These are phyloP conservation scores for Punctoribates punctum DNA, from an alignment of 2,888 invertebrate genomes.

Conservation along the genomic window DNA sequence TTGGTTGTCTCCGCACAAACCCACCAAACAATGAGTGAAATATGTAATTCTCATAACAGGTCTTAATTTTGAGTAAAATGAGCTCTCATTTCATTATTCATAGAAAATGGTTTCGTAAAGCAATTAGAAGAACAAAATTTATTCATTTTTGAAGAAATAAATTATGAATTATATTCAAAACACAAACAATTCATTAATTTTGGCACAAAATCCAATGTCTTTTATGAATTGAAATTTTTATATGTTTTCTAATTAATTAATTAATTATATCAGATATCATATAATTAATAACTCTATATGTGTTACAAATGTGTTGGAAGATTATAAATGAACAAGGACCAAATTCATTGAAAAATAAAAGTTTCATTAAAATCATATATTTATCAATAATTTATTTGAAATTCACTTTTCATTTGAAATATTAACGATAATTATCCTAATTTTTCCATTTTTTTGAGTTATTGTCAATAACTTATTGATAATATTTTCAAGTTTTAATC, in stretches of 20 bases:
- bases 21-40: too few species aligned
- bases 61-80: neutral
- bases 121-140: too few species aligned
- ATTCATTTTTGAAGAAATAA: too few species aligned
- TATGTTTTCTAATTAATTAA: neutral
- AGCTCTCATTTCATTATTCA: neutral
- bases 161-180: neutral
- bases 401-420: too few species aligned
- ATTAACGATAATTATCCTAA: too few species aligned
- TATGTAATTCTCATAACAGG: neutral
- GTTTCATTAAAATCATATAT: neutral
- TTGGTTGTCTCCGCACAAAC: too few species aligned
- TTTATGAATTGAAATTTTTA: neutral
- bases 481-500: too few species aligned
- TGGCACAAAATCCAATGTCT: neutral
- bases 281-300: constrained; percentile 1
- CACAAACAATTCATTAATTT: neutral
- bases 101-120: too few species aligned
- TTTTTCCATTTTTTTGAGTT: too few species aligned
- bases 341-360: neutral
- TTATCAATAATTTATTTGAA: too few species aligned
- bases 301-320: neutral
- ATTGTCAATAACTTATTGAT: too few species aligned
- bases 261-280: constrained; percentile 4
- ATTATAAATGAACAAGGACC: neutral